Evolutionary conservation across 1,140 invertebrate genomes (phyloP), one percentile per base, ranked within the genome.

Genomic region (Drosophila gunungcola): DNA sequence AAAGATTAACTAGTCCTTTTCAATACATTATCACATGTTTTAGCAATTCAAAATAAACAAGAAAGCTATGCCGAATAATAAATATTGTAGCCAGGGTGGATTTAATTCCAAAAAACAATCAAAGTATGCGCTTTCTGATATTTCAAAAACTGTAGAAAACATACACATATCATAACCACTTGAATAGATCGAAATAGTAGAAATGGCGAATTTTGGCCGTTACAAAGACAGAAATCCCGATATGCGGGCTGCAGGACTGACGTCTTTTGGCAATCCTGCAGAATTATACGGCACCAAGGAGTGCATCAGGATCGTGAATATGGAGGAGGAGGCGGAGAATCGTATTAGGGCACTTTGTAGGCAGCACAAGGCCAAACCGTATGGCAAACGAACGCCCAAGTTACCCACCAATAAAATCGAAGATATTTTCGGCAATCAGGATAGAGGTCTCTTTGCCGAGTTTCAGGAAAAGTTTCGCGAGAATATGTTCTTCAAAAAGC

Each of bases 401-500:
- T 10, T 29, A 21, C 46, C 61, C 10, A 6, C 1, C 0, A 11
- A 29, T 1, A 16, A 12, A 7, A 13, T 52, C 0, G 38, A 7
- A 0, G 58, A 45, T 1, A 12, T 38, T 1, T 2, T 52, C 2
- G 9, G 9, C 2, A 5, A 21, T 4, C 1, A 21, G 3, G 7
- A 2, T 0, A 52, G 38, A 16, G 11, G 6, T 11, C 46, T 63
- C 5, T 29, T 65, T 13, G 6, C 38, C 21, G 16, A 36, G 11
- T 0, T 65, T 0, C 21, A 52, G 38, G 9, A 52, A 5, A 64
- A 29, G 7, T 10, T 32, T 21, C 60, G 64, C 21, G 38, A 38
- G 25, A 68, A 21, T 38, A n/a, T 36, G 3, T 91, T 84, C 38
- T 61, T 48, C 2, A 79, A 80, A 10, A 85, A 76, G 34, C 56